Percentiles rank a stretch among this genome's conserved stretches.
These are phyloP conservation scores for Regulus satrapa DNA, from an alignment of 2,113 vertebrate species.

Conservation along the genomic window DNA sequence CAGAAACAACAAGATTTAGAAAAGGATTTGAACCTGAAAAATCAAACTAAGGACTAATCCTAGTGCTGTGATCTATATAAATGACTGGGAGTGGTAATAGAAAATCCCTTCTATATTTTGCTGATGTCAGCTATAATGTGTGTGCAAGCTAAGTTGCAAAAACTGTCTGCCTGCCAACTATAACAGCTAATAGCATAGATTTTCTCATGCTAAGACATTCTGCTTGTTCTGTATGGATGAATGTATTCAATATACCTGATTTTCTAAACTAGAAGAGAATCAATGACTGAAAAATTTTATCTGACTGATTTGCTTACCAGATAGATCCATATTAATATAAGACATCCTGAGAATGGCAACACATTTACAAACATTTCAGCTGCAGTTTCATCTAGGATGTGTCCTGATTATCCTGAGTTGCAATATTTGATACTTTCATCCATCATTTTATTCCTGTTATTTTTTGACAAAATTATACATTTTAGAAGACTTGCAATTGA, in stretches of 20 bases:
- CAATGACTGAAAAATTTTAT: background rate
- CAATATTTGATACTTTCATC: background rate
- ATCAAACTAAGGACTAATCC: background rate
- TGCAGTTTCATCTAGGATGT: background rate
- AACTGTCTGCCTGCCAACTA: background rate
- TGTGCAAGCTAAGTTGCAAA: background rate
- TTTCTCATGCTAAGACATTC: background rate
- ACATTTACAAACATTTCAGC: background rate
- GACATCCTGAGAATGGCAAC: background rate
- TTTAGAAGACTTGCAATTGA: background rate
- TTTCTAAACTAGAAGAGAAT: background rate
- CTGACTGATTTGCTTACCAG: background rate
- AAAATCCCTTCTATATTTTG: background rate
- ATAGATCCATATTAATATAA: background rate
- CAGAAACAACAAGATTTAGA: background rate
- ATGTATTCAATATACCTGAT: background rate
- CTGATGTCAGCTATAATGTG: background rate
- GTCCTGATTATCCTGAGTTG: background rate
- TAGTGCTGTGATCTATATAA: background rate
- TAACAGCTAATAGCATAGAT: background rate
- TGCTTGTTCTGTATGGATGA: background rate
- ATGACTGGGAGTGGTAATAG: background rate
- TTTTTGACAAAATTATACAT: background rate
- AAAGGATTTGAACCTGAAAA: slow-evolving; percentile 15
- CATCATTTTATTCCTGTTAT: background rate